phyloP scores from a whole-genome alignment of 1,140 invertebrate genomes.

The Tetragnatha versicolor region DNA sequence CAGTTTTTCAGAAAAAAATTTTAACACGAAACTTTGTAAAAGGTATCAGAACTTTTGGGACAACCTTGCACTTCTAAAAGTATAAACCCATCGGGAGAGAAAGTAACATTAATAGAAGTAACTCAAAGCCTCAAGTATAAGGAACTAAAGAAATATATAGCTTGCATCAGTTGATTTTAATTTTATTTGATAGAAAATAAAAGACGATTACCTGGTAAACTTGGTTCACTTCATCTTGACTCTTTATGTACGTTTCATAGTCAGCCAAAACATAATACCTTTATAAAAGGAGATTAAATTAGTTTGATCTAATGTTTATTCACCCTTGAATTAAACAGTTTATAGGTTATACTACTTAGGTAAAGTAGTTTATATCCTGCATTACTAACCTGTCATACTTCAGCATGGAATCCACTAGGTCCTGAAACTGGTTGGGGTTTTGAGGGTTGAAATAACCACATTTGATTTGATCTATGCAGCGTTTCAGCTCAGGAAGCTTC shows the following conservation, averaged over 20 bases:
- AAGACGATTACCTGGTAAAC: constrained; percentile 89
- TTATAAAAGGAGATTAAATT: background rate
- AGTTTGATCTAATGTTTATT: background rate
- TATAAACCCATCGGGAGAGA: too few species aligned
- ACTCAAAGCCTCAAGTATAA: too few species aligned
- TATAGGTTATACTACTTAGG: too few species aligned
- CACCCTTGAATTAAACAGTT: background rate
- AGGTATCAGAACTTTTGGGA: too few species aligned
- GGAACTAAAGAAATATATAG: too few species aligned
- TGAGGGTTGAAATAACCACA: constrained; percentile 95
- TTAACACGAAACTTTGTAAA: too few species aligned
- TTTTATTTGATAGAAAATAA: too few species aligned
- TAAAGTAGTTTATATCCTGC: too few species aligned
- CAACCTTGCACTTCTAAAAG: too few species aligned
- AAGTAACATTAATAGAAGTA: too few species aligned
- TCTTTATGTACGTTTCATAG: constrained; percentile 91
- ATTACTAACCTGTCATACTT: constrained; percentile 84
- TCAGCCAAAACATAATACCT: constrained; percentile 92
- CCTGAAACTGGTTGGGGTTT: constrained; percentile 88
- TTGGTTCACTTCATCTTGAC: constrained; percentile 86
- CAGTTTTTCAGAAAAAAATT: too few species aligned
- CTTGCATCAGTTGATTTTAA: too few species aligned
- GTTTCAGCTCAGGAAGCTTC: constrained; percentile 85
- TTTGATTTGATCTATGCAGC: constrained; percentile 95
- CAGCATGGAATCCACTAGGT: constrained; percentile 88